Evolutionary conservation across 1,140 invertebrate species (phyloP), one percentile per base, ranked within the genome.

Genomic region (Luehdorfia chinensis): DNA sequence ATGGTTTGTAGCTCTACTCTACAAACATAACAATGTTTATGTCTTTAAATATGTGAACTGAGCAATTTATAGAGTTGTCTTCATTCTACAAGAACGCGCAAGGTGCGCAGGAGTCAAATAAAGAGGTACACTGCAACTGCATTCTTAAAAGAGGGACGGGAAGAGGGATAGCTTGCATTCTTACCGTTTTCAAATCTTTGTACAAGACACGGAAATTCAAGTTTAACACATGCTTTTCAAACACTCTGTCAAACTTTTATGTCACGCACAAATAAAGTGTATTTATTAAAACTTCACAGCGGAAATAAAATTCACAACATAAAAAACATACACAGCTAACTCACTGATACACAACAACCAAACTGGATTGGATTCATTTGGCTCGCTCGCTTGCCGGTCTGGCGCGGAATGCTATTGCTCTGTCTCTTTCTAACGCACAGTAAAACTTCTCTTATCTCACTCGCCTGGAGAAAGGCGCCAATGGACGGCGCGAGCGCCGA

Each of bases 301-400:
- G 64, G 52, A 66, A 72, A 67, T 62, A 49, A 27, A 49, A 27
- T 50, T 51, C 51, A 50, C 48, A 21, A 30, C 28, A 55, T 32
- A 47, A 47, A 54, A 60, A 34, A 60, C 49, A 59, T 43, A 62
- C 71, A 84, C 79, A 67, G 62, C 75, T 63, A 65, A 64, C 54
- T 57, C 49, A 55, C 69, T 67, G 63, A 70, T 64, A 50, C 63
- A 73, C 70, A 73, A 72, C 69, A 73, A 75, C 61, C 67, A 79
- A 85, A 85, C 80, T 85, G 75, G 78, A 75, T 79, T 85, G 75
- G 78, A 75, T 79, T 66, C 70, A 71, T 74, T 76, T 65, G 70
- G 61, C 59, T 65, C 66, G 68, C 56, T 54, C 59, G 68, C 25
- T 37, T 48, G 32, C 33, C 54, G 56, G 45, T 63, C 59, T 65